A percentile compares a stretch with the other conserved stretches of the same genome.
These are phyloP conservation scores for Tethya wilhelma DNA, from an alignment of 37 sponge, comb jelly and placozoan species.

Conservation along the genomic window DNA sequence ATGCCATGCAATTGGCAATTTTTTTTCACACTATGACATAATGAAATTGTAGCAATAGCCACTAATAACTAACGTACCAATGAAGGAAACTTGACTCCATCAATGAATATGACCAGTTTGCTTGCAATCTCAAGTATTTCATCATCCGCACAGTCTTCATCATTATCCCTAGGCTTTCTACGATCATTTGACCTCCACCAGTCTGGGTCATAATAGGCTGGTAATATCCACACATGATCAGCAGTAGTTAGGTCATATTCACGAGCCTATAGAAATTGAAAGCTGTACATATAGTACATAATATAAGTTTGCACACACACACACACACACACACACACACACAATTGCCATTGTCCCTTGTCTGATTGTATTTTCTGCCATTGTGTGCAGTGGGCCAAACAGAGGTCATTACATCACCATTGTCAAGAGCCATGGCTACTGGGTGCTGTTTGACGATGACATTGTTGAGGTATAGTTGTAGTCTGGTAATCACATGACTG, in stretches of 20 bases:
- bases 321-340: too few species aligned
- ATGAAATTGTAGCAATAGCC: too few species aligned
- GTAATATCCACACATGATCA: neutral
- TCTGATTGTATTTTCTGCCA: neutral
- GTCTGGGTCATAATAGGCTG: too few species aligned
- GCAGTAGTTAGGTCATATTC: neutral
- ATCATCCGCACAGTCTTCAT: too few species aligned
- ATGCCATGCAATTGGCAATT: too few species aligned
- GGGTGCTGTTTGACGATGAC: conserved; percentile 95
- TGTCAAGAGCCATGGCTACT: conserved; percentile 84
- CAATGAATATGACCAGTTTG: too few species aligned
- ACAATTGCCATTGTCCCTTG: neutral
- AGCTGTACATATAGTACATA: neutral
- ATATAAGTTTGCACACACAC: neutral
- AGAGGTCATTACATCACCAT: conserved; percentile 97
- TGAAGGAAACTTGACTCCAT: too few species aligned
- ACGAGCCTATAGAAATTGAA: neutral
- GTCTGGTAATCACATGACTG: neutral
- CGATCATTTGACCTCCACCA: too few species aligned
- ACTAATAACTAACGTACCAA: too few species aligned
- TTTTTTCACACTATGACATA: too few species aligned
- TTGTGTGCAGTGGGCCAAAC: conserved; percentile 82
- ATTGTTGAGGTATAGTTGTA: conserved; percentile 76
- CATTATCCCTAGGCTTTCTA: too few species aligned
- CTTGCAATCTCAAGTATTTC: too few species aligned